Conservation (phyloP, 1,140 invertebrate genomes). For the Bombyx mandarina region DNA sequence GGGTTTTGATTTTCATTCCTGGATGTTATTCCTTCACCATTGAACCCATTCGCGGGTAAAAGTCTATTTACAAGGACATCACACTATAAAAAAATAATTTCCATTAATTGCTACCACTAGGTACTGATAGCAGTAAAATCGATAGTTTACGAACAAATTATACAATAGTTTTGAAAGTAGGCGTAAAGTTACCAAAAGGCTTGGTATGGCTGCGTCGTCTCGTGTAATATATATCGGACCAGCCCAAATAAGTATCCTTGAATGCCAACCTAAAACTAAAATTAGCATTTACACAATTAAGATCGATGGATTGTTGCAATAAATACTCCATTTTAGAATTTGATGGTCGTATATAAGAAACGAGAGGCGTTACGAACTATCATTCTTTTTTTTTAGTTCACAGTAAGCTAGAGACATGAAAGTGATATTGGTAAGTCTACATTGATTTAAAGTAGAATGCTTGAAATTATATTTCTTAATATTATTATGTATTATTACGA, state of each 20-base stretch:
- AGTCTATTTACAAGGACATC: no score
- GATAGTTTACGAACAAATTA: no score
- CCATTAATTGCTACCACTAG: no score
- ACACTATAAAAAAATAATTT: no score
- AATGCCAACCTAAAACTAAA: constrained; percentile 51
- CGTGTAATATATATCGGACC: constrained; percentile 33
- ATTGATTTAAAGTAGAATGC: neutral
- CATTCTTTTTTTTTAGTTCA: constrained; percentile 34
- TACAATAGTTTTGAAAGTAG: no score
- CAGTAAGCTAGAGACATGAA: constrained; percentile 36
- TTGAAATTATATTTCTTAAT: neutral
- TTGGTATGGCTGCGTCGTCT: constrained; percentile 14
- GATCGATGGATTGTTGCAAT: constrained; percentile 41
- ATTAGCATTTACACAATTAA: constrained; percentile 55
- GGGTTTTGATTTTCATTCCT: no score
- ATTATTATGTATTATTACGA: neutral
- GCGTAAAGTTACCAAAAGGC: no score
- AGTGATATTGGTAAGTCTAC: constrained; percentile 36
- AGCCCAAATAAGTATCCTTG: constrained; percentile 41
- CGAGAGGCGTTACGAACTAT: constrained; percentile 26
- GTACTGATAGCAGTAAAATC: no score
- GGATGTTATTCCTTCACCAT: no score
- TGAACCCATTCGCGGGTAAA: no score
- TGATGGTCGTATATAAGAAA: constrained; percentile 52
- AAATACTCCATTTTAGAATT: constrained; percentile 53